Evolutionary conservation across 2,113 vertebrate species (phyloP), one percentile per base, ranked within the genome.

Genomic region (Prionailurus viverrinus): DNA sequence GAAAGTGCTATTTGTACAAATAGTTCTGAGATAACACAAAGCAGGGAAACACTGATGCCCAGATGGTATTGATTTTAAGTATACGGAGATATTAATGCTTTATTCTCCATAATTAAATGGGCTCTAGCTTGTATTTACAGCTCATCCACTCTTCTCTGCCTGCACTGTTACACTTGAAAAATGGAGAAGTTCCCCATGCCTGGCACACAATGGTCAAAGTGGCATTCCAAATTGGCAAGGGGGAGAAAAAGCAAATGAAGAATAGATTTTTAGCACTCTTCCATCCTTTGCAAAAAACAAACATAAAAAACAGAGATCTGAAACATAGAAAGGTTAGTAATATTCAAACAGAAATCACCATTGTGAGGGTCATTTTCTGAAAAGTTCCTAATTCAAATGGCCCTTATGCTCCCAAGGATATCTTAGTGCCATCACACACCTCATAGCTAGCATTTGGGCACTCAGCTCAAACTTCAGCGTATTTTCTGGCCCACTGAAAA

Each of bases 1-100:
- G 89, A 95, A 97, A 87, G 12, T 39, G 93, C 68, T 96, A 74
- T 96, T 93, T 97, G 88, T 65, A 78, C 93, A 96, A 94, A 78
- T 81, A 91, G 95, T 94, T 97, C 83, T 79, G 89, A 45, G 93
- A 68, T 79, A 93, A 97, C n/a, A 86, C 71, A 87, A 65, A 91
- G 48, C 78, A 68, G 79, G 74, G 85, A 89, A 94, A 65, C 78
- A 95, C 41, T 69, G 58, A 95, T 14, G 55, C n/a, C 91, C 94
- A 96, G 91, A 95, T 91, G 88, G 80, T 84, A 91, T 4, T 97
- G 89, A 83, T 74, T 95, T 90, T 82, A 97, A 94, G 89, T 93
- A 95, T 55, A 82, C 27, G 68, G 29, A 86, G 41, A 95, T 84
- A 89, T 87, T 94, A 96, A 89, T 84, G 73, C 41, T 94, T 89